Base-by-base conservation (phyloP, 2,888 invertebrate species). In the Mycogona germanica region DNA sequence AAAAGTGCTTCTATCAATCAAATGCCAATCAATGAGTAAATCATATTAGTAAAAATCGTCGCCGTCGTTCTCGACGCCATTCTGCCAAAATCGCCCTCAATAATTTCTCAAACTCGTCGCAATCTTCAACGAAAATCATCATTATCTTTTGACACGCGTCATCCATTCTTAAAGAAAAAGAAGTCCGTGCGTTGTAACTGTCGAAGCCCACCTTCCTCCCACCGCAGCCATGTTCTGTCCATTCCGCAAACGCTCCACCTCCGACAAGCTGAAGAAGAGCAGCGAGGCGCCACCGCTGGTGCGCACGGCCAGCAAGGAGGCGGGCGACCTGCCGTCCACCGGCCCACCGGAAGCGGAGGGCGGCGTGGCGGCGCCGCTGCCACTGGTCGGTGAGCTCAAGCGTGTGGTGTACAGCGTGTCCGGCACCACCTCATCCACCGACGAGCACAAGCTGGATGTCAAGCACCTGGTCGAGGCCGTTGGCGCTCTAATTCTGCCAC, bases 381-480 rank as follows among this genome's bases (percentile, higher is more conserved):
- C n/a, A 12, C 12, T 35, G 12, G 29, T 12, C 12, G 29, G 21
- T 2, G 30, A 47, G 29, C n/a, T 30, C n/a, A 47, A 47, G 29
- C 47, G 19, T 30, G 47, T 47, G 29, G 32, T 47, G 29, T 47
- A 47, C 47, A 47, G 47, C 26, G 47, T 47, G 14, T 47, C 47
- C 2, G 47, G 47, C 19, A 29, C 47, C 23, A n/a, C 46, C 3
- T 19, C 45, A 2, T 47, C 47, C 3, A 40, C 28, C 23, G 28
- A 28, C 4, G 51, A 51, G 23, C 35, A 51, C 5, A 51, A 51
- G 35, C 28, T 51, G 41, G 41, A 51, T 42, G 51, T 51, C n/a
- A 51, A 51, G 21, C 51, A 51, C 23, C 19, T 51, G 40, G 37
- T 42, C 29, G 19, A 41, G 29, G 51, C 51, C 17, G 42, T 51